phyloP scores from a whole-genome alignment of 2,888 invertebrate species.

The Sesia bembeciformis region DNA sequence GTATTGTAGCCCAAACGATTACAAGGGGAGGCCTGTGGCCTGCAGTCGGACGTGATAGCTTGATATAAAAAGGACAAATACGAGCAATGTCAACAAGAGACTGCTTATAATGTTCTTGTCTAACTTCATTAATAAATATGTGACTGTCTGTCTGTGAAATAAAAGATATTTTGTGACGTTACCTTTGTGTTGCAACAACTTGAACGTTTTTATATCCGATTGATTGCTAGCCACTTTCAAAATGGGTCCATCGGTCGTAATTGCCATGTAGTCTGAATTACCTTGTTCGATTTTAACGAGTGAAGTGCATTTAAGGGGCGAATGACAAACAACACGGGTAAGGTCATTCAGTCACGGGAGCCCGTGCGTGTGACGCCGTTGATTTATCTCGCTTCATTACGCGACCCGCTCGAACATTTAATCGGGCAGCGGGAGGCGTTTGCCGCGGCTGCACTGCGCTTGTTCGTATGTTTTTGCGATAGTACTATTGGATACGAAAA shows the following conservation, averaged over 20 bases:
- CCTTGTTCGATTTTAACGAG: not conserved
- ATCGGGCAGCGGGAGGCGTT: slow-evolving; percentile 38
- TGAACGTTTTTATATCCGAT: too few species aligned
- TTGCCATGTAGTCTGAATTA: not conserved
- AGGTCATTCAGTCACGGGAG: slow-evolving; percentile 5
- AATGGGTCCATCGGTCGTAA: not conserved
- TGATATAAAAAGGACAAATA: too few species aligned
- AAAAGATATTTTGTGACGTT: too few species aligned
- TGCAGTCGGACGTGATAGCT: too few species aligned
- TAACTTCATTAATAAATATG: too few species aligned
- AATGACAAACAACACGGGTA: not conserved
- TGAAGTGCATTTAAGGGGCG: not conserved
- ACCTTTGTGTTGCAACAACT: too few species aligned
- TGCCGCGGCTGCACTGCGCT: slow-evolving; percentile 8
- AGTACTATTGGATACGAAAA: slow-evolving; percentile 18
- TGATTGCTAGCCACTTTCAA: too few species aligned
- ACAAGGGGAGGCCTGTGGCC: too few species aligned
- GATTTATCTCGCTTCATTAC: slow-evolving; percentile 67
- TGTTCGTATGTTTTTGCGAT: slow-evolving; percentile 31
- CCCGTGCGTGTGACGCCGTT: slow-evolving; percentile 49
- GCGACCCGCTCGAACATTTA: slow-evolving; percentile 44
- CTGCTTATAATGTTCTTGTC: too few species aligned
- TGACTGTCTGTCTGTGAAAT: too few species aligned
- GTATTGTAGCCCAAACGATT: too few species aligned
- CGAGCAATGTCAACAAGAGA: too few species aligned